phyloP scores from a whole-genome alignment of 2,797 vertebrate genomes.

The Semotilus atromaculatus region DNA sequence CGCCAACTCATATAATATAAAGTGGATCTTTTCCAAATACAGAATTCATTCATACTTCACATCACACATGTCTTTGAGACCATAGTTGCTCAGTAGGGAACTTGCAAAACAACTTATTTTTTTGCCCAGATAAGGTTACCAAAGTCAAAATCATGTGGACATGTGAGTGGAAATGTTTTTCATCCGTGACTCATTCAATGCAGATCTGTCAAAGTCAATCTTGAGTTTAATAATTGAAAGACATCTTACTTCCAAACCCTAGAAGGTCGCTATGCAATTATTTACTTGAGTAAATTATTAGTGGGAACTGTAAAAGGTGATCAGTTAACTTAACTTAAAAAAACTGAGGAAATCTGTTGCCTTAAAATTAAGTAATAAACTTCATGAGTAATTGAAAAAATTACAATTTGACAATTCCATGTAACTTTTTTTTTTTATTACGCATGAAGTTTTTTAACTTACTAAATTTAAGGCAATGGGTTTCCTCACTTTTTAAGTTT shows the following conservation, averaged over 20 bases:
- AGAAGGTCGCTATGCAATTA: not conserved
- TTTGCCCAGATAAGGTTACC: conserved; percentile 16
- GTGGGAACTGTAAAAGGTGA: not conserved
- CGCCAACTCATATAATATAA: conserved; percentile 43
- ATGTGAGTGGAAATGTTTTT: conserved; percentile 51
- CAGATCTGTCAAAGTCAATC: conserved; percentile 62
- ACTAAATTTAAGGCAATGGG: too few relatives aligned
- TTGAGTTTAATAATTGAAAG: conserved; percentile 57
- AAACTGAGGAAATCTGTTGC: too few relatives aligned
- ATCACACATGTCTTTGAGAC: conserved; percentile 43
- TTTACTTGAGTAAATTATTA: not conserved
- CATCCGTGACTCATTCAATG: conserved; percentile 38
- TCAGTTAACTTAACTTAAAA: too few relatives aligned
- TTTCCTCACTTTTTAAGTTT: too few relatives aligned
- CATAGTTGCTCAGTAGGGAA: conserved; percentile 17
- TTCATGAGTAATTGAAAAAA: too few relatives aligned
- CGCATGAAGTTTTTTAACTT: too few relatives aligned
- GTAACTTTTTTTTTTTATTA: too few relatives aligned
- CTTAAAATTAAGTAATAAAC: too few relatives aligned
- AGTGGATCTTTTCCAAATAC: conserved; percentile 50
- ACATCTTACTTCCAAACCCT: conserved; percentile 6
- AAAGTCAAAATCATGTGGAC: conserved; percentile 23
- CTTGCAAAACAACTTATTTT: conserved; percentile 31
- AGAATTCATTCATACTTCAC: conserved; percentile 32
- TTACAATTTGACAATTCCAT: too few relatives aligned